phyloP scores from a whole-genome alignment of 2,888 invertebrate genomes.

The Ganaspis brasiliensis region DNA sequence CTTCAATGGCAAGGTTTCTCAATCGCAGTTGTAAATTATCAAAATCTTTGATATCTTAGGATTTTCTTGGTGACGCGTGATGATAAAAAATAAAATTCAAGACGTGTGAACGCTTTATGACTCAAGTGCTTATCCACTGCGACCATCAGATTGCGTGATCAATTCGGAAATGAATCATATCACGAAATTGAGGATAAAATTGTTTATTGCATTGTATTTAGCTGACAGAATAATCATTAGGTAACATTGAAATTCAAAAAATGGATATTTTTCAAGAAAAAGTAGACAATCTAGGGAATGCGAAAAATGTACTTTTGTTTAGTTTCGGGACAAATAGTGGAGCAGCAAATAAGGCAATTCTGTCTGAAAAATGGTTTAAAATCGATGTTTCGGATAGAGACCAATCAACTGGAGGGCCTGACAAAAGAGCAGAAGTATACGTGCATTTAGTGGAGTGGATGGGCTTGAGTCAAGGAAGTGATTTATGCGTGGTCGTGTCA shows the following conservation, averaged over 20 bases:
- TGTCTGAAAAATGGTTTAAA: too few species aligned
- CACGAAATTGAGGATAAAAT: background rate
- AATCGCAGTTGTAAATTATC: background rate
- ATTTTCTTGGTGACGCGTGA: background rate
- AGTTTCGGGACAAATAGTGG: too few species aligned
- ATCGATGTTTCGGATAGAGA: too few species aligned
- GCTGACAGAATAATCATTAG: too few species aligned
- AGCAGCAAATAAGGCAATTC: too few species aligned
- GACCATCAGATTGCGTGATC: conserved; percentile 7
- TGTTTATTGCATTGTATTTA: background rate
- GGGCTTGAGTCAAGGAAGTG: conserved; percentile 68
- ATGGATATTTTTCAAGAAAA: too few species aligned
- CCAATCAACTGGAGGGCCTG: too few species aligned
- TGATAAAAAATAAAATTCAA: conserved; percentile 21
- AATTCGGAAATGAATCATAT: conserved; percentile 6
- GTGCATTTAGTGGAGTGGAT: conserved; percentile 61
- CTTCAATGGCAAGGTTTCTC: background rate
- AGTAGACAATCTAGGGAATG: too few species aligned
- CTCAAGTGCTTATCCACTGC: background rate
- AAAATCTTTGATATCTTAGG: background rate
- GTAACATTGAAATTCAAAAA: too few species aligned
- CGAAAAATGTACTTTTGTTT: too few species aligned
- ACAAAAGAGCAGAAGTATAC: background rate
- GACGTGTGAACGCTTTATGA: background rate
- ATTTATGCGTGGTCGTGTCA: conserved; percentile 78